Base-by-base conservation (phyloP, 35 echinoderm and acorn worm genomes). In the Lytechinus pictus region DNA sequence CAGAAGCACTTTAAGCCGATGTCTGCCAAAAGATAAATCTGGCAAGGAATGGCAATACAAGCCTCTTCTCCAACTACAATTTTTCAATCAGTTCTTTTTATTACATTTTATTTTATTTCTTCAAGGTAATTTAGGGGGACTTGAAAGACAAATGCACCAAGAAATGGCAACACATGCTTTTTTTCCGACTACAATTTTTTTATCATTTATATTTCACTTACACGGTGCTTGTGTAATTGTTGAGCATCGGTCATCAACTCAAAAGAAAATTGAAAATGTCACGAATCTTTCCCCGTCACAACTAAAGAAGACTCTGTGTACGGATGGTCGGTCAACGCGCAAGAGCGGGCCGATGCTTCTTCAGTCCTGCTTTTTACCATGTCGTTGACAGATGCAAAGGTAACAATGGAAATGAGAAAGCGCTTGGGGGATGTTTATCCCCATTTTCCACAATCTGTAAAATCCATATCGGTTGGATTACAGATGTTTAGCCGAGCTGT, bases 381-480 rank as follows among this genome's bases (percentile, higher is more conserved):
- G 52, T 28, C 92, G 92, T 57, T 93, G 92, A 93, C 92, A 93
- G 92, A 93, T 57, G 92, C 52, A n/a, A 27, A 27, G 92, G 92
- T 57, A 93, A 93, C 92, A 93, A 93, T 93, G 92, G 54, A 27
- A 54, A 93, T 57, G 92, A 93, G 52, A 57, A 54, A 57, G 54
- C 53, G 92, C 92, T 93, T 24, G 54, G 92, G 92, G 92, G 92
- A 93, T 93, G 92, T 93, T 93, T 93, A 93, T 57, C 92, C 9
- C 92, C 54, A 93, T 93, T 93, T 93, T 93, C 92, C 53, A 93
- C 92, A 93, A 93, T 93, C 92, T 93, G 92, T 93, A 93, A 93
- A 93, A 93, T 93, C 92, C 92, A 93, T 93, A 93, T 93, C 92
- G 92, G 92, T 57, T 93, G 92, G 92, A 93, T 93, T 93, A 93